Percentiles rank a stretch among this genome's conserved stretches.
Evolutionary conservation across 2,797 vertebrate species (phyloP).

Genomic region (Takifugu rubripes): DNA sequence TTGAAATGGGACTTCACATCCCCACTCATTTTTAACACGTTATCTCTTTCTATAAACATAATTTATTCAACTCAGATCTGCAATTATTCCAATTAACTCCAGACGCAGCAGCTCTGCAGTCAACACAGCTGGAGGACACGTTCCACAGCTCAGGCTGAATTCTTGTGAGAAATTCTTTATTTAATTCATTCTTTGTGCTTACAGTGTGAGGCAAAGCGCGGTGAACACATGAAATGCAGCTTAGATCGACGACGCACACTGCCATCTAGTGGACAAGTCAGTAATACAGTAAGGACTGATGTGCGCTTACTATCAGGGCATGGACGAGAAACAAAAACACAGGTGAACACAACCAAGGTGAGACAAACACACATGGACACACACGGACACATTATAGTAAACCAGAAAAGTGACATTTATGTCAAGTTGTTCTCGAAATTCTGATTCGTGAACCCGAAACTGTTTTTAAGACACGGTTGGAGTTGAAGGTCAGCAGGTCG

Average conservation of each 20-base stretch:
- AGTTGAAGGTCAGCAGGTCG: slow-evolving; percentile 4
- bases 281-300: slow-evolving; percentile 1
- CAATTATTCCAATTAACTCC: not conserved
- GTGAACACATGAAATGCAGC: slow-evolving; percentile 12
- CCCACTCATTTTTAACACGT: slow-evolving; percentile 15
- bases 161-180: slow-evolving; percentile 41
- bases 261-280: slow-evolving; percentile 63
- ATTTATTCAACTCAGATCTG: not conserved
- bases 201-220: not conserved
- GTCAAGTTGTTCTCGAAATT: too few species aligned
- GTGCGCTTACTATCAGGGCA: not conserved
- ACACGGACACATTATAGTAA: too few species aligned
- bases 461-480: slow-evolving; percentile 8
- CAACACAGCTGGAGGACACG: too few species aligned
- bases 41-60: slow-evolving; percentile 7
- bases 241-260: slow-evolving; percentile 32
- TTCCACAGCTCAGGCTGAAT: slow-evolving; percentile 10
- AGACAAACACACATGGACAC: too few species aligned
- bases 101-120: not conserved
- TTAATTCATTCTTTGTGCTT: slow-evolving; percentile 18
- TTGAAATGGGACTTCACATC: slow-evolving; percentile 5
- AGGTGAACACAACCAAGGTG: not conserved
- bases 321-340: not conserved
- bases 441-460: too few species aligned
- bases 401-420: too few species aligned